A percentile compares a stretch with the other conserved stretches of the same genome.
Evolutionary conservation across 2,113 vertebrate genomes (phyloP).

Genomic region (Eublepharis macularius): DNA sequence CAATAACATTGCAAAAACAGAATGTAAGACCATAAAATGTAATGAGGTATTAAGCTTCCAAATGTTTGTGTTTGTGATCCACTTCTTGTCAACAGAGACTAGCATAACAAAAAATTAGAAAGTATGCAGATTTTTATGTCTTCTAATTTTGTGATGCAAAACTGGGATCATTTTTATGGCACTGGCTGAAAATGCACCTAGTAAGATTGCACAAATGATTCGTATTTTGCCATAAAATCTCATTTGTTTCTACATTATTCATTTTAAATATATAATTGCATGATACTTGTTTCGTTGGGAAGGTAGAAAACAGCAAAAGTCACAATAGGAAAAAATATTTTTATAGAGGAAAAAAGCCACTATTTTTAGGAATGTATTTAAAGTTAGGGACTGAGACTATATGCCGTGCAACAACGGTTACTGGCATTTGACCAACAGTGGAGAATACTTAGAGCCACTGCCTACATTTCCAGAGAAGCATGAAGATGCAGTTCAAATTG

Average conservation of each 20-base stretch:
- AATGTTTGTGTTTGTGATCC: slow-evolving; percentile 24
- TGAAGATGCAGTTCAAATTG: not conserved
- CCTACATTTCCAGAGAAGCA: not conserved
- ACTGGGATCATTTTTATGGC: not conserved
- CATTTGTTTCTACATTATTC: not conserved
- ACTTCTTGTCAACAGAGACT: not conserved
- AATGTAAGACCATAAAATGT: slow-evolving; percentile 44
- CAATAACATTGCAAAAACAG: slow-evolving; percentile 28
- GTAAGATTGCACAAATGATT: not conserved
- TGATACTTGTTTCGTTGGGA: not conserved
- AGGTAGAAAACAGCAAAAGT: not conserved
- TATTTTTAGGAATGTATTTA: not conserved
- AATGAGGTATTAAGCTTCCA: slow-evolving; percentile 55
- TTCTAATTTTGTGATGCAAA: not conserved
- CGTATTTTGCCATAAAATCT: not conserved
- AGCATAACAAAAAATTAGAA: not conserved
- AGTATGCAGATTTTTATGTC: not conserved
- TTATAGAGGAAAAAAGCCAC: not conserved
- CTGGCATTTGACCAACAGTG: not conserved
- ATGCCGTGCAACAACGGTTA: too few species aligned
- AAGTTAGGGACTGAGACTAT: too few species aligned
- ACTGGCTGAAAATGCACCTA: not conserved
- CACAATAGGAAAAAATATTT: not conserved
- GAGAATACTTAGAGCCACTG: not conserved
- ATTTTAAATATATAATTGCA: not conserved